Percentiles rank a stretch among this genome's conserved stretches.
These are phyloP conservation scores for Dryocosmus kuriphilus DNA, from an alignment of 2,888 invertebrate genomes.

Conservation along the genomic window DNA sequence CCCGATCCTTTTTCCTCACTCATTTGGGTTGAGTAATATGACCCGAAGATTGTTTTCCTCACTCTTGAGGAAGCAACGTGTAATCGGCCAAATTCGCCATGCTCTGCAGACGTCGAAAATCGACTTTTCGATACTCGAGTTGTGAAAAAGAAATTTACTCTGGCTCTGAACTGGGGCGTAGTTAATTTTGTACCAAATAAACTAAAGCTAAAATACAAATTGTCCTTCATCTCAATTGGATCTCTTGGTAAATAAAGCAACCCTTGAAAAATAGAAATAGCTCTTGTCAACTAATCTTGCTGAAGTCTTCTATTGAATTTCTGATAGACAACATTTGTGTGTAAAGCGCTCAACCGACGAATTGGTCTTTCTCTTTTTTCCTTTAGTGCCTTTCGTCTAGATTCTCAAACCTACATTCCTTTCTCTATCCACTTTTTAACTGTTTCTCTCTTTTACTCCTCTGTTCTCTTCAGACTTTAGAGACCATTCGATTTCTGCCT, in stretches of 20 bases:
- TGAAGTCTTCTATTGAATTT: conserved; percentile 25
- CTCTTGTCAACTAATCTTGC: conserved; percentile 26
- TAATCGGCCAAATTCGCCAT: no score
- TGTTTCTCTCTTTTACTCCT: conserved; percentile 15
- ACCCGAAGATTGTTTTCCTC: no score
- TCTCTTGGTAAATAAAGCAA: neutral
- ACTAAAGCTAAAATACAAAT: neutral
- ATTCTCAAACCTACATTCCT: conserved; percentile 31
- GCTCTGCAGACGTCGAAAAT: no score
- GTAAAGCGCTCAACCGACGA: conserved; percentile 28
- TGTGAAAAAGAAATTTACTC: no score
- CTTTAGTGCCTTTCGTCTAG: neutral
- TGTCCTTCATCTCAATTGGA: neutral
- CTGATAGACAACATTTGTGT: conserved; percentile 32
- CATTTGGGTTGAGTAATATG: no score
- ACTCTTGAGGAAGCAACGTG: no score
- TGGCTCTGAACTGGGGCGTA: neutral
- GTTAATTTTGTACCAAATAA: neutral
- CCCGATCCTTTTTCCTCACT: no score
- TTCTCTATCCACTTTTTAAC: conserved; percentile 23
- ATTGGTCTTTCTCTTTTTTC: conserved; percentile 22
- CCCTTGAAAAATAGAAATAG: conserved; percentile 9
- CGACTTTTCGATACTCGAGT: no score
- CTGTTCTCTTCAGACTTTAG: conserved; percentile 17
- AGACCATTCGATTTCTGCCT: conserved; percentile 22